A percentile compares a stretch with the other conserved stretches of the same genome.
Conservation (phyloP, 2,797 vertebrate species). For the Trachurus trachurus region DNA sequence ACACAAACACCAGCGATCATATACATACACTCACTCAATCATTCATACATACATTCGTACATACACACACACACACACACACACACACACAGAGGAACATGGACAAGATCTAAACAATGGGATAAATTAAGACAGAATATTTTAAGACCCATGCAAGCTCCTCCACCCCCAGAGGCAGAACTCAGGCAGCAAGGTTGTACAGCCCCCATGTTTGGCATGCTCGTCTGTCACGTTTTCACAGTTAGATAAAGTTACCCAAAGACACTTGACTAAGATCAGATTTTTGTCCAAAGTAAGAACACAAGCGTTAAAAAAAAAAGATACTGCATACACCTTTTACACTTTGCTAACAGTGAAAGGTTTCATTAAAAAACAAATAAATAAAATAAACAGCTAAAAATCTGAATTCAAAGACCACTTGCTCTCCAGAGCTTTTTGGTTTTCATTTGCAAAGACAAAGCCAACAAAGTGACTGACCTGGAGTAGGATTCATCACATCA, state of each 20-base stretch:
- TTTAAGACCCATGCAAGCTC: constrained; percentile 81
- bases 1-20: constrained; percentile 30
- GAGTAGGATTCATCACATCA: background rate
- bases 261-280: constrained; percentile 57
- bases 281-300: constrained; percentile 11
- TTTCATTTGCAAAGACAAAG: background rate
- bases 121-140: constrained; percentile 77
- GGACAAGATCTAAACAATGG: constrained; percentile 61
- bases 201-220: constrained; percentile 79
- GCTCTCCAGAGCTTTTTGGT: background rate
- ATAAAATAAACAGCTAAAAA: background rate
- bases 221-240: constrained; percentile 74
- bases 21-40: constrained; percentile 18
- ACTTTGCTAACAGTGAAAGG: constrained; percentile 1
- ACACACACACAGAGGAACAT: constrained; percentile 40
- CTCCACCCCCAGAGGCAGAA: constrained; percentile 64
- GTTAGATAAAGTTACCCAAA: constrained; percentile 69
- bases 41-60: background rate
- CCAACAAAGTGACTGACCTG: background rate
- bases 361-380: background rate
- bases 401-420: background rate
- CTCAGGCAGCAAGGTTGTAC: constrained; percentile 78
- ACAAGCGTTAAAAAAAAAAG: background rate
- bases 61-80: constrained; percentile 36
- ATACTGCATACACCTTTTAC: background rate